Base-by-base conservation (phyloP, 1,140 invertebrate genomes). In the Calosoma granatense region DNA sequence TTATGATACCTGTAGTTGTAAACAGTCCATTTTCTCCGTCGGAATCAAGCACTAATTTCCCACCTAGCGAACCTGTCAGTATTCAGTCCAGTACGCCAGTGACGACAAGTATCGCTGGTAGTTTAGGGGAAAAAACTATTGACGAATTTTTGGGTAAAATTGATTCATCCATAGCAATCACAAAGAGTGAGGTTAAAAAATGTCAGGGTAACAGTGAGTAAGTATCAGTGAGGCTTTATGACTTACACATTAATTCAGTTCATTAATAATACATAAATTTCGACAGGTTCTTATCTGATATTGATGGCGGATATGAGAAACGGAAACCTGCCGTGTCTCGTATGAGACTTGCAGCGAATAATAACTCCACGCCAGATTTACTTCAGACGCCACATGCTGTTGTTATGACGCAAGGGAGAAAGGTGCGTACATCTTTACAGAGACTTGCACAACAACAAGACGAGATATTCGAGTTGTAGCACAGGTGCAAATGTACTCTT, bases 391-490 rank as follows among this genome's bases (percentile, higher is more conserved):
- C 77, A 55, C 77, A 78, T 59, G 80, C 86, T n/a, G 76, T 85
- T 15, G 82, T 87, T 14, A 84, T 88, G 65, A 88, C 87, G 14
- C 86, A 90, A 68, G 86, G 86, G 26, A 79, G 83, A 60, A 82
- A 82, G 65, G 83, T 92, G 2, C 81, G 83, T 67, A 86, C 80
- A 59, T 92, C 88, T 1, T 68, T 92, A 41, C 84, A 87, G 70
- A 81, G 86, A 64, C 77, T 91, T 55, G 86, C 36, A 23, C 81
- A 87, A 65, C 81, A 87, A 65, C 88, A 92, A 71, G 89, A 92
- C 65, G 89, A 92, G 70, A 81, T 92, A 70, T 93, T 92, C 70
- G 87, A 93, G 73, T 87, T 92, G 83, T 92, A 90, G 86, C 84
- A 79, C 64, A 68, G 26, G 26, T 36, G n/a, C 26, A n/a, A n/a